A percentile compares a stretch with the other conserved stretches of the same genome.
Conservation (phyloP, 2,888 invertebrate genomes). For the Chloroclystis v-ata region DNA sequence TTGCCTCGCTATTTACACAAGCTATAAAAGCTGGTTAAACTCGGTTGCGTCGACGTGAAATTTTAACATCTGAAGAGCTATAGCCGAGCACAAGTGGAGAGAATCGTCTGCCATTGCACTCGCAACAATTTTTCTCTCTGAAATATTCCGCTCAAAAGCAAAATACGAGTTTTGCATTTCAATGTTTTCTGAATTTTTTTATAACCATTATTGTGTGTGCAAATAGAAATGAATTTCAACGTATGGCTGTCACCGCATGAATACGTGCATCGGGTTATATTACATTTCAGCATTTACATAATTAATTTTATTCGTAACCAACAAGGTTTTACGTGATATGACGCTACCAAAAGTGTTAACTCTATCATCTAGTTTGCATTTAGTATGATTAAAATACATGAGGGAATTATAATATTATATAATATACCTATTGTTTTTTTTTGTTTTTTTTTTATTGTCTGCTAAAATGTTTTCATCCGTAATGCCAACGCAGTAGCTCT, state of each 20-base stretch:
- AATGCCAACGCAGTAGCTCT: too few species aligned
- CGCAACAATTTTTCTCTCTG: conserved; percentile 5
- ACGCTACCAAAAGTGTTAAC: conserved; percentile 4
- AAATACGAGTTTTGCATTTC: conserved; percentile 14
- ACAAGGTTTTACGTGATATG: conserved; percentile 2
- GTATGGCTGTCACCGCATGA: conserved; percentile 7
- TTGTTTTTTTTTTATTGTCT: too few species aligned
- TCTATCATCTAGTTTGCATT: conserved; percentile 3
- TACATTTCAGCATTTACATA: conserved; percentile 7
- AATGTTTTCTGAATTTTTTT: conserved; percentile 10
- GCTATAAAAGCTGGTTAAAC: conserved; percentile 18
- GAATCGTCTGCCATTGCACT: conserved; percentile 8
- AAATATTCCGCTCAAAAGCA: conserved; percentile 13
- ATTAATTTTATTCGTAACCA: conserved; percentile 13
- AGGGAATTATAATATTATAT: too few species aligned
- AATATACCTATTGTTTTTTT: too few species aligned
- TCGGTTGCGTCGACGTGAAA: conserved; percentile 13
- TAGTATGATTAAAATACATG: neutral
- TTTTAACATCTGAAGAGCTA: conserved; percentile 15
- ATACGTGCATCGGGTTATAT: conserved; percentile 7
- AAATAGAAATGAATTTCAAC: conserved; percentile 14
- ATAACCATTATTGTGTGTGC: conserved; percentile 3
- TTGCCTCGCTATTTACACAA: conserved; percentile 14
- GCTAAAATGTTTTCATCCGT: too few species aligned
- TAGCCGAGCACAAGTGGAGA: conserved; percentile 3